Evolutionary conservation across 2,113 vertebrate genomes (phyloP), one percentile per base, ranked within the genome.

Genomic region (Phylloscopus whistleri): DNA sequence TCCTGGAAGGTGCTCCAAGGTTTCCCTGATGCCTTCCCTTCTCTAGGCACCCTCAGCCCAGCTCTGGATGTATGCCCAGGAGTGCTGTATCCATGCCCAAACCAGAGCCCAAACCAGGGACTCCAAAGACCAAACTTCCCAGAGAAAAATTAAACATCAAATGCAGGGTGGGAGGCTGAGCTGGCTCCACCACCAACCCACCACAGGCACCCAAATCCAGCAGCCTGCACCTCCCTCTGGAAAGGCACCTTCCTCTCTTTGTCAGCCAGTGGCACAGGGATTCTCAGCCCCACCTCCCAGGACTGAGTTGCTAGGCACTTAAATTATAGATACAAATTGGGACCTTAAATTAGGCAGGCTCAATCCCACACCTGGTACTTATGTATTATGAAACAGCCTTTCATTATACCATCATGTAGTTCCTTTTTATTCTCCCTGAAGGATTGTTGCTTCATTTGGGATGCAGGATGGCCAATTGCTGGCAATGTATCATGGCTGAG

Each of bases 341-440:
- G 70, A 88, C 67, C 39, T 84, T 66, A 91, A 95, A 95, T 93
- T 90, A 90, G 70, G 77, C 58, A 93, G 83, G 35, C 72, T 92
- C 73, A 90, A n/a, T 89, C 93, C 86, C 68, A 94, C 91, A 89
- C 78, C 84, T 96, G 84, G 78, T 86, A 87, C 72, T 90, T 93
- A 91, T 67, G n/a, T 85, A 91, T 93, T 95, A 91, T 84, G 84
- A 87, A 95, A 56, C 59, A 95, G 59, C 37, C 63, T 80, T 83
- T 95, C 91, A 90, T 94, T 87, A 77, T 26, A 39, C 0, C 0
- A 85, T 59, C 51, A 64, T 4, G 2, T 62, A 26, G 63, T 76
- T 72, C 67, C 6, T 33, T 37, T 80, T 66, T 44, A 30, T 60
- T 48, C 39, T 77, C 49, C 69, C 62, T 1, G 0, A 62, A 70